phyloP scores from a whole-genome alignment of 2,888 invertebrate species.

The Formica aserva region DNA sequence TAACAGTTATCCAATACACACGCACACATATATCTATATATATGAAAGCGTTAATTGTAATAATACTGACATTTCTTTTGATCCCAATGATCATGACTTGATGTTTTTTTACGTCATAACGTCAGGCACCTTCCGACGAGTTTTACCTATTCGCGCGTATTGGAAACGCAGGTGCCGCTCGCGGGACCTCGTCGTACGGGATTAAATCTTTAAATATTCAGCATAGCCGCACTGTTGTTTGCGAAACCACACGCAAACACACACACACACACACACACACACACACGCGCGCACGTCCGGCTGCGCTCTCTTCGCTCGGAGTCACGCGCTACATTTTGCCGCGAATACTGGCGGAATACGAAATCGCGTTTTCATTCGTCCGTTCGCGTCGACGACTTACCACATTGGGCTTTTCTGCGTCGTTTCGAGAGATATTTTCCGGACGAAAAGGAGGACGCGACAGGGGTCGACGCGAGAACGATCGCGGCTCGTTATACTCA shows the following conservation, averaged over 20 bases:
- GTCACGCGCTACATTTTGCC: conserved; percentile 54
- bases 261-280: neutral
- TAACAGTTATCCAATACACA: too few relatives aligned
- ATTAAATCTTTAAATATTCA: conserved; percentile 67
- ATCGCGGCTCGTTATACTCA: conserved; percentile 66
- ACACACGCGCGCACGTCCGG: neutral
- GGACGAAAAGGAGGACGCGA: neutral
- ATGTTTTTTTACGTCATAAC: neutral
- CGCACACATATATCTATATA: neutral
- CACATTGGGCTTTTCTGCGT: conserved; percentile 16
- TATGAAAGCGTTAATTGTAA: neutral
- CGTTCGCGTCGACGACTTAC: conserved; percentile 19
- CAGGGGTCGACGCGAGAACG: conserved; percentile 41
- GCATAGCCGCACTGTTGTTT: conserved; percentile 41
- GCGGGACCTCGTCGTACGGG: conserved; percentile 11
- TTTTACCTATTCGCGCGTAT: conserved; percentile 22
- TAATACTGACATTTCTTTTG: neutral
- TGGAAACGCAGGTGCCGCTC: conserved; percentile 45
- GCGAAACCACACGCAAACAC: neutral
- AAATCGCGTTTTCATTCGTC: conserved; percentile 41
- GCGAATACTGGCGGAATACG: conserved; percentile 62
- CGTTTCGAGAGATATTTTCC: conserved; percentile 58
- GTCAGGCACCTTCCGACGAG: neutral
- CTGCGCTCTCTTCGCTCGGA: conserved; percentile 35
- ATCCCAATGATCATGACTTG: neutral